These are phyloP conservation scores for Melanerpes formicivorus DNA, from an alignment of 2,113 vertebrate genomes.

Conservation along the genomic window DNA sequence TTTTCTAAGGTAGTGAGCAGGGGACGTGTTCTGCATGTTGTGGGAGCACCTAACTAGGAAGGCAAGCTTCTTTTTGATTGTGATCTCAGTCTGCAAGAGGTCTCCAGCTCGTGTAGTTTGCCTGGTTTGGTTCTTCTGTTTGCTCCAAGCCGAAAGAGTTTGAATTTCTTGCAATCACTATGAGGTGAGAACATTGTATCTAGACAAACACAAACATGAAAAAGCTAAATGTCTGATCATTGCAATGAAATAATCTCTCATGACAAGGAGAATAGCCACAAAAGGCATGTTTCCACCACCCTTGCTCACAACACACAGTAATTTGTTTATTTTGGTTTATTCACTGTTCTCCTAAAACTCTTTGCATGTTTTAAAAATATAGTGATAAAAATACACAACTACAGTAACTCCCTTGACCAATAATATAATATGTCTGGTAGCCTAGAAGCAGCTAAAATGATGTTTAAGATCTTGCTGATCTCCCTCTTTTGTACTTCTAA, in stretches of 20 bases:
- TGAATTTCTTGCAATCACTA: not conserved
- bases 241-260: conserved; percentile 10
- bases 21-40: not conserved
- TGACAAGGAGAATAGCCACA: not conserved
- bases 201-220: not conserved
- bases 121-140: not conserved
- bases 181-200: not conserved
- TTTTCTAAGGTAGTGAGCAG: not conserved
- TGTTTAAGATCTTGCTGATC: not conserved
- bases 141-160: not conserved
- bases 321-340: conserved; percentile 51
- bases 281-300: not conserved
- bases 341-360: conserved; percentile 19
- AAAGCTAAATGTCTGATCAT: not conserved
- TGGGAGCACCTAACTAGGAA: not conserved
- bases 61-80: not conserved
- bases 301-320: not conserved
- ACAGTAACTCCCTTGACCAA: not conserved
- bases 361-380: not conserved
- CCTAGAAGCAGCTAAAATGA: not conserved
- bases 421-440: not conserved
- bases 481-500: not conserved
- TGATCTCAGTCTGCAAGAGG: not conserved
- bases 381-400: conserved; percentile 32
- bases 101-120: not conserved